Percentiles rank a stretch among this genome's conserved stretches.
Conservation (phyloP, 2,113 vertebrate genomes). For the Otolemur garnettii region DNA sequence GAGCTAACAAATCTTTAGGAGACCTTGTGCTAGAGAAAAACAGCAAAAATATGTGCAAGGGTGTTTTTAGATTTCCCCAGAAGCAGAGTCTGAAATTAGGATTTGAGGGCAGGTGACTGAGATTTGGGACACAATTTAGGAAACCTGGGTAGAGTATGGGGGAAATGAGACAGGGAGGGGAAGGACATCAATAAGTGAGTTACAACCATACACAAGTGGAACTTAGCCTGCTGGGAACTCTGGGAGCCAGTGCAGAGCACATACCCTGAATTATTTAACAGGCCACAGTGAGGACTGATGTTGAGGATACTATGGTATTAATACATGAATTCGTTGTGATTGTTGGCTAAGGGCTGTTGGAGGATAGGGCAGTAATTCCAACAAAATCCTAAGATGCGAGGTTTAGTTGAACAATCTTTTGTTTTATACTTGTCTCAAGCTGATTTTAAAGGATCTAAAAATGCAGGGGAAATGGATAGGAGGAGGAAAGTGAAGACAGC, state of each 20-base stretch:
- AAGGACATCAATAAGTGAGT: background rate
- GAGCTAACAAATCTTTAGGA: background rate
- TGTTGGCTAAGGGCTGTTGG: background rate
- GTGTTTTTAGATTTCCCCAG: background rate
- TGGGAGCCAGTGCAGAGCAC: background rate
- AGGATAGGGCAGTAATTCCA: background rate
- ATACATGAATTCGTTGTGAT: background rate
- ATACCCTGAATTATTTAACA: constrained; percentile 6
- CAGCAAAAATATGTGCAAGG: background rate
- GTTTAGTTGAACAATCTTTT: background rate
- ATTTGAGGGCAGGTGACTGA: background rate
- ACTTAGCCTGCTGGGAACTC: background rate
- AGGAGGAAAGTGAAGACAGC: background rate
- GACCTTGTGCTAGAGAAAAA: background rate
- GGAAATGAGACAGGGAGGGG: background rate
- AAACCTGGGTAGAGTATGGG: background rate
- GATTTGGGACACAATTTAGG: background rate
- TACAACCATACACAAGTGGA: background rate
- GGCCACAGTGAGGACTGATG: background rate
- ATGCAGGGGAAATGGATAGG: constrained; percentile 17
- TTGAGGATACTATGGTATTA: background rate
- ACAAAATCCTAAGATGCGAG: background rate
- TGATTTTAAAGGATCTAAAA: constrained; percentile 41
- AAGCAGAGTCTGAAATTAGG: background rate
- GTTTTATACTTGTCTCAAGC: background rate